Base-by-base conservation (phyloP, 2,113 vertebrate species). In the Paralichthys olivaceus region DNA sequence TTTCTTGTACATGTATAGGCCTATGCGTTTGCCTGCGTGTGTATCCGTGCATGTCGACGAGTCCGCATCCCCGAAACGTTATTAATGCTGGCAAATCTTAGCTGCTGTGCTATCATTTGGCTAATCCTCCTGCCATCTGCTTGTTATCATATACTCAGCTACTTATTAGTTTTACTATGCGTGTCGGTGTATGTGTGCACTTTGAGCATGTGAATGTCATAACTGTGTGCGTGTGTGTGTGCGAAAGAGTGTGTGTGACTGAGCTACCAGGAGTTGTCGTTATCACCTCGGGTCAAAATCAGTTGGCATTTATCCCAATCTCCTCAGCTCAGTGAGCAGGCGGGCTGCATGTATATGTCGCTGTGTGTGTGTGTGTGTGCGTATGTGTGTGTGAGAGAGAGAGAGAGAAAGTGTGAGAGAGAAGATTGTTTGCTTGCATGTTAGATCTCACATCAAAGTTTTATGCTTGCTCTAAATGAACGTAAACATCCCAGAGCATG, bases 101-200 rank as follows among this genome's bases (percentile, higher is more conserved):
- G 83, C 51, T 89, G 70, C 0, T 89, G 92, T 93, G 92, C 95
- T 96, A 95, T 94, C 90, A 86, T 94, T 93, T 95, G 88, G 87
- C 93, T 94, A 91, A 94, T 79, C 90, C 89, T 57, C 7, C 87
- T 19, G 13, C 95, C 95, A 96, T 95, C 96, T 96, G 96, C 90
- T 93, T 88, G 79, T 90, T 7, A 88, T 85, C 9, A 53, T 77
- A 74, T 70, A 68, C 40, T 5, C 28, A 60, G 62, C 75, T 79
- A 77, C 77, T 80, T 87, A 85, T 88, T 74, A 86, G 28, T 83
- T 80, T 85, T 86, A 59, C 71, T 81, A 47, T 77, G 25, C 14
- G 8, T 63, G 49, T 60, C 17, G 14, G 54, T 59, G 64, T 81
- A 5, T 69, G 77, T 77, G 25, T 73, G 56, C 57, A 25, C 56